Conservation (phyloP, 1,140 invertebrate species). For the Alviniconcha marisindica region DNA sequence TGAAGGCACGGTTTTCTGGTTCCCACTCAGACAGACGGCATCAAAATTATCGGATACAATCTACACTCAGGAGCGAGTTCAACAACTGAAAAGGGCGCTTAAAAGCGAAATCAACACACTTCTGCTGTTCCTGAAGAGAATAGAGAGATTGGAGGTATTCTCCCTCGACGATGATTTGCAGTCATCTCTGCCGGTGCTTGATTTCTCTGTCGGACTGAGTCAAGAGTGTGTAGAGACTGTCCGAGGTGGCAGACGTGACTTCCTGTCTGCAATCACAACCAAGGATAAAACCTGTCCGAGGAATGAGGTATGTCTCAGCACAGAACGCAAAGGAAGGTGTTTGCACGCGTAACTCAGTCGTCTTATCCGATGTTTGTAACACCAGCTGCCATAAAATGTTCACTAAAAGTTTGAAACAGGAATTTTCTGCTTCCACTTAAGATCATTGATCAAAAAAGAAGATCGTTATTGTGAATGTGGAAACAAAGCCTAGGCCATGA, state of each 20-base stretch:
- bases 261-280: background rate
- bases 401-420: no score
- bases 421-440: no score
- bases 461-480: no score
- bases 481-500: no score
- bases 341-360: no score
- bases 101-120: background rate
- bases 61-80: background rate
- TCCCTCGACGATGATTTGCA: background rate
- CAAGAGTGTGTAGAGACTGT: constrained; percentile 28
- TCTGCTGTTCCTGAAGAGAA: constrained; percentile 28
- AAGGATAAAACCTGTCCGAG: background rate
- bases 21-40: constrained; percentile 51
- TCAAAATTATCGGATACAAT: constrained; percentile 48
- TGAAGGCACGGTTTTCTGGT: constrained; percentile 63
- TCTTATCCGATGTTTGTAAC: no score
- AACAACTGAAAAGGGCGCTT: background rate
- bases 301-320: background rate
- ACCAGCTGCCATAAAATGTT: no score
- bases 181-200: background rate
- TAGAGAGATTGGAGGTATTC: constrained; percentile 27
- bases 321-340: no score
- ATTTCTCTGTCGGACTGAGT: background rate
- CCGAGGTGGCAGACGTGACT: background rate
- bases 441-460: no score